phyloP scores from a whole-genome alignment of 2,888 invertebrate genomes.

The Reticulitermes lucifugus region DNA sequence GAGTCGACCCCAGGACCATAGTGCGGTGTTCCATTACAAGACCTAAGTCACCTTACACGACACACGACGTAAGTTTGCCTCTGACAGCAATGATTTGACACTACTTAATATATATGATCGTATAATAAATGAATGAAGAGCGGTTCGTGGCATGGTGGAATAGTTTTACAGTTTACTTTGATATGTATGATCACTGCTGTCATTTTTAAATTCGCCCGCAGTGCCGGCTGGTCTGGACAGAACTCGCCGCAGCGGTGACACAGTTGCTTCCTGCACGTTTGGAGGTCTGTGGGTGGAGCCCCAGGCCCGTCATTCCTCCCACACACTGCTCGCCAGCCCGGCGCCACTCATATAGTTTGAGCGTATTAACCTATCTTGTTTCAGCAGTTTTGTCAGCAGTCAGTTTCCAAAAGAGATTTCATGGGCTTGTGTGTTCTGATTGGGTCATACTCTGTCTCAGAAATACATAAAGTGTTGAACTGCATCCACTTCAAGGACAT shows the following conservation, averaged over 20 bases:
- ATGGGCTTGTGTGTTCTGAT: background rate
- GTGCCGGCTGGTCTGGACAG: background rate
- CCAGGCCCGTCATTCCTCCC: constrained; percentile 3
- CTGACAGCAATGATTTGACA: no score
- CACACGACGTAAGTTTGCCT: no score
- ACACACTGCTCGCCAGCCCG: constrained; percentile 28
- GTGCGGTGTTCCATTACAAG: no score
- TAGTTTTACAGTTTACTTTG: no score
- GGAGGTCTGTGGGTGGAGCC: constrained; percentile 5
- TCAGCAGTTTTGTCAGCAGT: background rate
- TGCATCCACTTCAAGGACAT: background rate
- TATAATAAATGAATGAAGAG: no score
- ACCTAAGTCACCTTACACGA: no score
- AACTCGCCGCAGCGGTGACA: background rate
- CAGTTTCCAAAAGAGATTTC: background rate
- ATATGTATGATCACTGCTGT: no score
- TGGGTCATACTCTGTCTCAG: background rate
- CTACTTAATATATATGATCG: no score
- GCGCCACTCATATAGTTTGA: constrained; percentile 23
- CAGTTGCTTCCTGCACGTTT: background rate
- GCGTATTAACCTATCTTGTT: constrained; percentile 4
- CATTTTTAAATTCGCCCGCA: background rate
- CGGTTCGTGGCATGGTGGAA: no score
- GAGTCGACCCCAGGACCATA: no score
- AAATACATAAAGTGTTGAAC: background rate